phyloP scores from a whole-genome alignment of 2,113 vertebrate species.

The Phrynosoma platyrhinos region DNA sequence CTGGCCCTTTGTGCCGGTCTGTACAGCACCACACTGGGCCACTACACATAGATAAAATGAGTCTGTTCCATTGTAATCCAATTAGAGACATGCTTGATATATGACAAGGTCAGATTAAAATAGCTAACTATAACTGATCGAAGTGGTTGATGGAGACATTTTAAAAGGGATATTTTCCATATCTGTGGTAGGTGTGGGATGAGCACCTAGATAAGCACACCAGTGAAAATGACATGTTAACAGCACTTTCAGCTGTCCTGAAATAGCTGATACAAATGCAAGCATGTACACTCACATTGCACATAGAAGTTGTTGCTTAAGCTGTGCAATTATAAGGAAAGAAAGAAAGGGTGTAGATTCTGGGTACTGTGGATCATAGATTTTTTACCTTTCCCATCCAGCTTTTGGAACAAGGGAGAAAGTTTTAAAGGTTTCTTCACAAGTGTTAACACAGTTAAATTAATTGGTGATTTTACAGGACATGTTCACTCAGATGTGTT shows the following conservation, averaged over 20 bases:
- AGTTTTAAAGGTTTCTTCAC: conserved; percentile 33
- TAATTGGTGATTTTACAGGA: conserved; percentile 69
- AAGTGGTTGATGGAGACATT: not conserved
- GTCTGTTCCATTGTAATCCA: not conserved
- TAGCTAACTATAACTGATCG: not conserved
- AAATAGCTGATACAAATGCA: not conserved
- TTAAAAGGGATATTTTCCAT: not conserved
- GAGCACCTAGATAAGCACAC: too few species aligned
- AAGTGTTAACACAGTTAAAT: conserved; percentile 38
- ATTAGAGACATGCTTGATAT: not conserved
- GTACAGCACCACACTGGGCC: not conserved
- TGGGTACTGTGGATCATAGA: not conserved
- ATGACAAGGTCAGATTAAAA: not conserved
- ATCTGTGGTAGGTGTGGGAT: not conserved
- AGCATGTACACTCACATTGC: not conserved
- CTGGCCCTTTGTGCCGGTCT: too few species aligned
- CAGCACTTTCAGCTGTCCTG: not conserved
- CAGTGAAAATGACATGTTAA: conserved; percentile 20
- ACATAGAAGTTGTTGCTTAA: conserved; percentile 7
- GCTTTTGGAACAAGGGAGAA: not conserved
- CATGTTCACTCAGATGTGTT: conserved; percentile 50
- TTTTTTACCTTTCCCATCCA: accelerated
- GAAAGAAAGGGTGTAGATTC: not conserved
- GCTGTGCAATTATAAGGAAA: conserved; percentile 31
- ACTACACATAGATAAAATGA: not conserved